Evolutionary conservation across 2,888 invertebrate genomes (phyloP).

Genomic region (Dasypolia templi): DNA sequence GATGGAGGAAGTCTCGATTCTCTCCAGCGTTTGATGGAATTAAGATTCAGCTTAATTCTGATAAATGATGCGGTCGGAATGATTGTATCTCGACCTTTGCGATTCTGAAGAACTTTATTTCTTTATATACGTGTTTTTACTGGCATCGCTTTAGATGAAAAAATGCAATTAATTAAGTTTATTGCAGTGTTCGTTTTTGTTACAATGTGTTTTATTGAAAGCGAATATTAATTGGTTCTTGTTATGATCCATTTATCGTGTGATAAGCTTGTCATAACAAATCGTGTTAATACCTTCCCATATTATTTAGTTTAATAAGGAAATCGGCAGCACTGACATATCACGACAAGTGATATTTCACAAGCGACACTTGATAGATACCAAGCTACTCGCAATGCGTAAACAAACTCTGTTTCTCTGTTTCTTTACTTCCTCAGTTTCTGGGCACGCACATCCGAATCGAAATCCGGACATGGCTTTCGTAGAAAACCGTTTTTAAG

Average conservation of each 20-base stretch:
- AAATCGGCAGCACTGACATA: not conserved
- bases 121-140: slow-evolving; percentile 56
- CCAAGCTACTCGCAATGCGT: not conserved
- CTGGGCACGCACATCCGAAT: too few species aligned
- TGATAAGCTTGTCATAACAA: slow-evolving; percentile 55
- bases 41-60: slow-evolving; percentile 64
- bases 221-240: slow-evolving; percentile 49
- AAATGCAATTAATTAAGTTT: slow-evolving; percentile 57
- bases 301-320: not conserved
- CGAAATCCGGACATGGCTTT: too few species aligned
- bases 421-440: too few species aligned
- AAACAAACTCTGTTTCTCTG: not conserved
- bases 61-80: slow-evolving; percentile 65
- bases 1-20: slow-evolving; percentile 69
- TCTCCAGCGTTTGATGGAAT: slow-evolving; percentile 63
- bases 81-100: slow-evolving; percentile 63
- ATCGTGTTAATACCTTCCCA: slow-evolving; percentile 7
- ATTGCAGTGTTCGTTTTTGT: slow-evolving; percentile 52
- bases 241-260: slow-evolving; percentile 49
- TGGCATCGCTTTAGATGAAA: slow-evolving; percentile 48
- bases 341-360: slow-evolving; percentile 3
- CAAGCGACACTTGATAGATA: too few species aligned
- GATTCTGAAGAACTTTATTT: slow-evolving; percentile 49
- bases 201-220: slow-evolving; percentile 30
- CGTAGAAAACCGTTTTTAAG: too few species aligned